Base-by-base conservation (phyloP, 2,797 vertebrate genomes). In the Ceyx erithaca region DNA sequence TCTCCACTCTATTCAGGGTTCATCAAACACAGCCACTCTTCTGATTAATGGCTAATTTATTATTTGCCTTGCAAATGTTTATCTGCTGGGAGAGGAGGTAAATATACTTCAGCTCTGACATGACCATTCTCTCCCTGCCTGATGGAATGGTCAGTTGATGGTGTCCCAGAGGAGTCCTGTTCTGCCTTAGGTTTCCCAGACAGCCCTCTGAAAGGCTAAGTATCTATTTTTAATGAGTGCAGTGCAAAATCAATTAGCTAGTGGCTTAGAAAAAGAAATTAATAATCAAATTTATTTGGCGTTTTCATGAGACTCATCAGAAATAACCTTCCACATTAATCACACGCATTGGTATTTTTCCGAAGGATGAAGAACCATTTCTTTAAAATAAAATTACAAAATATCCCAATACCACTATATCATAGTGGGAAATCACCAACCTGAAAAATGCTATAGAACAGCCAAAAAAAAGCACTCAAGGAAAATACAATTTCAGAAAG, bases 51-150 rank as follows among this genome's bases (percentile, higher is more conserved):
- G 94, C 89, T 98, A 96, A 98, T 97, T 97, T 98, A 97, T 97
- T 97, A 97, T 97, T 98, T 98, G 97, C 94, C 96, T 98, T 98
- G 97, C 96, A 98, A 98, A 98, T 97, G 94, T 96, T 98, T 97
- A 97, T 97, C 96, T 97, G 95, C 92, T 94, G 96, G 96, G 95
- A 97, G 75, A 97, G 93, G 92, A 95, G 78, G 95, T 96, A 97
- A 97, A 97, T 96, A 95, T 92, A 93, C 95, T 93, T 91, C 90
- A 96, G 93, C 81, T 90, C 90, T 98, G 97, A 97, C 96, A 96
- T 82, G 95, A 45, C 80, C 91, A 91, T 81, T 92, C 80, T 93
- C 28, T 41, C 81, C 76, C 73, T 78, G 95, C 71, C 92, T 97
- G 97, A 97, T 96, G 94, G 92, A 97, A 95, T 90, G 97, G 97